Evolutionary conservation across 2,113 vertebrate genomes (phyloP), one percentile per base, ranked within the genome.

Genomic region (Laticauda laticaudata): DNA sequence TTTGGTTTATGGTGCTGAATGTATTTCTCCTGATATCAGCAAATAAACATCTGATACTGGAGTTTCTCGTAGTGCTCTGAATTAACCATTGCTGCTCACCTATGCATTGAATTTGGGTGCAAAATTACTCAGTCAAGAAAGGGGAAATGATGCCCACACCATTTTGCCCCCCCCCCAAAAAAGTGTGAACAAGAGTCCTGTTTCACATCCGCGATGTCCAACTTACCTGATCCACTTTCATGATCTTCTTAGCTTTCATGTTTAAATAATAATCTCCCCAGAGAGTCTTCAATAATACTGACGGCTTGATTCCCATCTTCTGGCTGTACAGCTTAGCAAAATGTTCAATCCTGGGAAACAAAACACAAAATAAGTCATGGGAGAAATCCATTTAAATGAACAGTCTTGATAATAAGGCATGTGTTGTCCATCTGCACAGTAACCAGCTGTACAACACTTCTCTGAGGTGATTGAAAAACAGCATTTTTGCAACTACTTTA

Each of bases 221-320:
- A 1, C 51, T 43, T 98, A 99, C 99, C 99, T 99, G 98, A 92
- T 99, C 99, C 45, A 97, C 98, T 95, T 99, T 99, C 99, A 99
- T 98, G 95, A 99, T 99, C 97, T 97, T 99, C 98, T 99, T 99
- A 56, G 98, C 98, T 96, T 99, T 99, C 57, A 97, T 95, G 48
- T 98, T 99, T 91, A 99, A 97, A 93, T 98, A 99, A 95, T 98
- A 99, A 96, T 99, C 99, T 95, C 99, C 99, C 99, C 99, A 99
- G 69, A 99, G 97, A 0, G 99, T 99, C 97, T 98, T 99, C 94
- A 98, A 95, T 92, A 99, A 98, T 75, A 99, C 97, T 51, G 97
- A 97, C 3, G 96, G 92, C 89, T 97, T 98, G 87, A 99, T 98
- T 54, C 99, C 99, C 97, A 99, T 98, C 94, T 98, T 99, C 95